These are phyloP conservation scores for Sylvilagus floridanus DNA, from an alignment of 2,797 vertebrate species.

Conservation along the genomic window DNA sequence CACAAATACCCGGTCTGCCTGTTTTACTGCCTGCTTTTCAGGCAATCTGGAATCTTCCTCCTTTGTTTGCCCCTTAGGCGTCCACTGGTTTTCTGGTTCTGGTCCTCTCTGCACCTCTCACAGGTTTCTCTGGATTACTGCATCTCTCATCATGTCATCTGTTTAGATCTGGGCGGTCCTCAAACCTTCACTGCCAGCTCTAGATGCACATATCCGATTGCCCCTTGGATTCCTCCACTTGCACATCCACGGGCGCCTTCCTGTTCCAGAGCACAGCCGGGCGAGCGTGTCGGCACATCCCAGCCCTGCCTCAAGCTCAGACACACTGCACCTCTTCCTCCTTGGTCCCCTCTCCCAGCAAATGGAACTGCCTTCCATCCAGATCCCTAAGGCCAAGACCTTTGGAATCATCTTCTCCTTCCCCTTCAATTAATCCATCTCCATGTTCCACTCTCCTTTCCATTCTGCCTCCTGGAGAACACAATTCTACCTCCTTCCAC, in stretches of 20 bases:
- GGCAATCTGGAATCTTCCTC: background rate
- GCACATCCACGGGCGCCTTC: background rate
- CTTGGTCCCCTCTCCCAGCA: background rate
- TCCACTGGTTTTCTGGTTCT: too few species aligned
- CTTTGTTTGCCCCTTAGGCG: background rate
- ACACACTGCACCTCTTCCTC: too few species aligned
- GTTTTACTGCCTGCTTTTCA: background rate
- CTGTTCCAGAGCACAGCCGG: too few species aligned
- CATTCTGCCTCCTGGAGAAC: background rate
- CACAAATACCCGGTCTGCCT: rapidly evolving
- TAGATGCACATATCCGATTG: background rate
- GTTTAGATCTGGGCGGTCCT: background rate
- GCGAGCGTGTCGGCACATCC: rapidly evolving
- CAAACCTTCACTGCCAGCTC: background rate
- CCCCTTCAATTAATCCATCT: background rate
- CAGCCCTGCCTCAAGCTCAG: too few species aligned
- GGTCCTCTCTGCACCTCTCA: background rate
- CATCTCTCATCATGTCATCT: rapidly evolving
- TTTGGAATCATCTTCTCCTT: background rate
- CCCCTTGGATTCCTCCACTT: background rate
- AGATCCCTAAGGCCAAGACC: background rate
- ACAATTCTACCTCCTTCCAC: background rate
- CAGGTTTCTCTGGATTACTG: background rate
- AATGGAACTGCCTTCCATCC: background rate
- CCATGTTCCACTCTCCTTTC: background rate